Evolutionary conservation across 2,888 invertebrate species (phyloP).

Genomic region (Mythimna ferrago): DNA sequence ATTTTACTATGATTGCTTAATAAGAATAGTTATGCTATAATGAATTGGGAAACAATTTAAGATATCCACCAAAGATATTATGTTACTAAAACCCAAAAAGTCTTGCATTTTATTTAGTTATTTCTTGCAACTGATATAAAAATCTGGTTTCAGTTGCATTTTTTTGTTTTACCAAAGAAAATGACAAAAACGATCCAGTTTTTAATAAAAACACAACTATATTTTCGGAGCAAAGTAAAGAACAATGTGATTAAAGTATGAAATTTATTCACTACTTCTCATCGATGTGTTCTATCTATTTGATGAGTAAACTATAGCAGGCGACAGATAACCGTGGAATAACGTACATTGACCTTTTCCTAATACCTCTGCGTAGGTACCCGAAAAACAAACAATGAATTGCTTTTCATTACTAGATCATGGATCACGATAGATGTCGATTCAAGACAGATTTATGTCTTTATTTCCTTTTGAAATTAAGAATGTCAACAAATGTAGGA

Average conservation of each 20-base stretch:
- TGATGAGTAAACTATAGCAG: neutral
- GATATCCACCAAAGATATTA: slow-evolving; percentile 53
- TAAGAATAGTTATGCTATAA: slow-evolving; percentile 5
- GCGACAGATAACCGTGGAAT: too few relatives aligned
- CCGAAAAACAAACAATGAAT: too few relatives aligned
- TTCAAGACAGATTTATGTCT: too few relatives aligned
- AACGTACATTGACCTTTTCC: too few relatives aligned
- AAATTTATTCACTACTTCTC: neutral
- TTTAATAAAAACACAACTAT: neutral
- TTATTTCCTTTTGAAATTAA: too few relatives aligned
- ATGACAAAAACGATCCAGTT: slow-evolving; percentile 4
- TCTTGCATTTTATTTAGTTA: slow-evolving; percentile 15
- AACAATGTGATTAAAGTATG: neutral
- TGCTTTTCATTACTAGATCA: too few relatives aligned
- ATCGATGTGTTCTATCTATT: neutral
- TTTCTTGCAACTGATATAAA: slow-evolving; percentile 1
- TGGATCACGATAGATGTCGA: too few relatives aligned
- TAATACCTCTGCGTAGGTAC: too few relatives aligned
- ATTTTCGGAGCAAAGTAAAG: neutral
- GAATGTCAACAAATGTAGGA: too few relatives aligned
- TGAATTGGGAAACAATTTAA: slow-evolving; percentile 27
- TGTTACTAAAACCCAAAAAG: slow-evolving; percentile 13
- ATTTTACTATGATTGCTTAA: slow-evolving; percentile 16
- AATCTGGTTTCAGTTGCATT: neutral
- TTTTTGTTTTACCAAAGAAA: slow-evolving; percentile 36